Percentiles rank a stretch among this genome's conserved stretches.
phyloP scores from a whole-genome alignment of 2,113 vertebrate species.

The Oreotrochilus melanogaster region DNA sequence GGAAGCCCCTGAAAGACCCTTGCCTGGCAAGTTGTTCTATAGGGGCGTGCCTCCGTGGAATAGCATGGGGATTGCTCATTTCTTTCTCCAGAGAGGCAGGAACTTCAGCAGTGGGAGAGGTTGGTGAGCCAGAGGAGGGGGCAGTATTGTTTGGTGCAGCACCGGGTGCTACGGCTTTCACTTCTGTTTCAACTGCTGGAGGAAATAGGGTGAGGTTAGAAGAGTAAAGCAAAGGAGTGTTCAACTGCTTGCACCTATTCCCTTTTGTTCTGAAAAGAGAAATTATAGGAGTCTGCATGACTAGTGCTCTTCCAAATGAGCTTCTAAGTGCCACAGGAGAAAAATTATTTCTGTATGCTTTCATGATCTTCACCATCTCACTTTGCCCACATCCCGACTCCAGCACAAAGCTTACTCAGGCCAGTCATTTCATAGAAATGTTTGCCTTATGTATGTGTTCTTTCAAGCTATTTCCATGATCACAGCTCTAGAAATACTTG shows the following conservation, averaged over 20 bases:
- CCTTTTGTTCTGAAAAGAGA: neutral
- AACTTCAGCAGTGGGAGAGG: slow-evolving; percentile 84
- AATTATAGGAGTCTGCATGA: neutral
- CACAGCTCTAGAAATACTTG: neutral
- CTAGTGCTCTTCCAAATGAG: neutral
- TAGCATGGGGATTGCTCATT: slow-evolving; percentile 85
- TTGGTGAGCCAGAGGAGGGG: slow-evolving; percentile 83
- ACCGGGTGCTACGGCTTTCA: slow-evolving; percentile 76
- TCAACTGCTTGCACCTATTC: neutral
- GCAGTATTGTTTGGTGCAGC: slow-evolving; percentile 63
- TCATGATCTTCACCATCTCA: neutral
- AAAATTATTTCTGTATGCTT: neutral
- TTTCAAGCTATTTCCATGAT: neutral
- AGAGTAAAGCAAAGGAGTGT: neutral
- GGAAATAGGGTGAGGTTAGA: slow-evolving; percentile 54
- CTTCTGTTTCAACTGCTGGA: slow-evolving; percentile 84
- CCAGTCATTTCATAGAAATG: neutral
- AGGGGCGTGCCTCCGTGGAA: slow-evolving; percentile 93
- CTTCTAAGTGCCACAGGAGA: neutral
- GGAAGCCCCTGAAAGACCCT: slow-evolving; percentile 97
- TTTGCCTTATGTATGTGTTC: neutral
- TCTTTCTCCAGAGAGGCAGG: slow-evolving; percentile 81
- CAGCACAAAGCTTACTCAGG: neutral
- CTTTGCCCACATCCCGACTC: neutral
- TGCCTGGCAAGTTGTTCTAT: slow-evolving; percentile 94